Conservation (phyloP, 2,797 vertebrate genomes). For the Sebastes diaconus region DNA sequence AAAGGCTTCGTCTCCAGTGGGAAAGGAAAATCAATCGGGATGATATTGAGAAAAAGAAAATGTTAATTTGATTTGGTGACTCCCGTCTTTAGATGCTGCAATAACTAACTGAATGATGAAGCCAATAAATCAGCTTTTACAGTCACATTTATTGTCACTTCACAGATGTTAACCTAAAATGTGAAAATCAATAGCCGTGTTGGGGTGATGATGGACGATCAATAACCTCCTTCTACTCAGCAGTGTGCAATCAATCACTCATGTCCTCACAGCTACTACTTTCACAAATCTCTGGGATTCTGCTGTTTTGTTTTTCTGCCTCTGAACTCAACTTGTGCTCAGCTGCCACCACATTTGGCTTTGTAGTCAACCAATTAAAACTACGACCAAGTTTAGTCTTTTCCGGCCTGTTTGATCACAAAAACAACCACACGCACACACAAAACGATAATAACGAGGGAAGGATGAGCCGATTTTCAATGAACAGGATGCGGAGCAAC, state of each 20-base stretch:
- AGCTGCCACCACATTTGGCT: not conserved
- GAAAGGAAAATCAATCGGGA: conserved; percentile 22
- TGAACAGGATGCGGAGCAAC: conserved; percentile 28
- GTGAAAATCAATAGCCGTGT: conserved; percentile 38
- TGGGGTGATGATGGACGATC: conserved; percentile 22
- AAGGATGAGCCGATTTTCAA: conserved; percentile 31
- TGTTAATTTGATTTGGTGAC: conserved; percentile 8
- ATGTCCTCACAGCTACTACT: not conserved
- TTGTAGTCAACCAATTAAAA: conserved; percentile 64
- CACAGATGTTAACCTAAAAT: conserved; percentile 25
- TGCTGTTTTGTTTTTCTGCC: not conserved
- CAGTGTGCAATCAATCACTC: conserved; percentile 40
- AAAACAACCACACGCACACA: not conserved
- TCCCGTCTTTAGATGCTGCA: not conserved
- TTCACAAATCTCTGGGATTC: conserved; percentile 1
- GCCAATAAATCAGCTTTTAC: conserved; percentile 36
- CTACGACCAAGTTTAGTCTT: conserved; percentile 1
- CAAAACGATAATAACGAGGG: conserved; percentile 16
- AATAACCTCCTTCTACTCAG: conserved; percentile 29
- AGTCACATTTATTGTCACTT: conserved; percentile 14
- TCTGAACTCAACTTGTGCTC: not conserved
- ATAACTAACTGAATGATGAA: conserved; percentile 30
- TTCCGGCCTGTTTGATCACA: conserved; percentile 15
- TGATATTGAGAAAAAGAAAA: conserved; percentile 1
- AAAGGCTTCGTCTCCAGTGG: not conserved